phyloP scores from a whole-genome alignment of 2,113 vertebrate genomes.

The Catharus bicknelli region DNA sequence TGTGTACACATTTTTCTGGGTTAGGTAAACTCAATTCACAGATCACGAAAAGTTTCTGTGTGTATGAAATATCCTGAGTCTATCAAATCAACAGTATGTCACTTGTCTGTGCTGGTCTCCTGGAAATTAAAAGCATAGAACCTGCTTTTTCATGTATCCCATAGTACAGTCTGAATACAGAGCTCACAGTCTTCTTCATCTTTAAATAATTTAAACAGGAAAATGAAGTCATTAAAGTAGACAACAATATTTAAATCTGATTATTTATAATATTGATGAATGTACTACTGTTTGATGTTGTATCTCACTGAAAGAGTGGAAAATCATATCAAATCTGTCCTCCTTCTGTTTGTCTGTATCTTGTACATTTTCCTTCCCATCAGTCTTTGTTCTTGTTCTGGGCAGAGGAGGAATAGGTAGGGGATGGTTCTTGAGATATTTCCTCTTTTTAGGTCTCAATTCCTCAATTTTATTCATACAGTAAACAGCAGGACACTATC shows the following conservation, averaged over 20 bases:
- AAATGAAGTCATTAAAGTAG: neutral
- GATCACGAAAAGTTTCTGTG: neutral
- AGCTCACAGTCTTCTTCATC: neutral
- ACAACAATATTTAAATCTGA: neutral
- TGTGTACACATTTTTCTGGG: neutral
- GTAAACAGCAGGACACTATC: neutral
- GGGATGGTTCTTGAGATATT: neutral
- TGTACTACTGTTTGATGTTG: neutral
- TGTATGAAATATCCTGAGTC: fast-evolving
- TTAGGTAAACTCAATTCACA: neutral
- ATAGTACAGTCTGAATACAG: neutral
- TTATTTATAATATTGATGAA: neutral
- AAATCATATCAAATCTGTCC: neutral
- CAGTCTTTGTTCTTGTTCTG: neutral
- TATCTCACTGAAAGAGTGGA: neutral
- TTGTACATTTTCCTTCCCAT: neutral
- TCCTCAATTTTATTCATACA: slow-evolving; percentile 28
- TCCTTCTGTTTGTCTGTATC: neutral
- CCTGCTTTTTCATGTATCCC: neutral
- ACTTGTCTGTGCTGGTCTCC: neutral
- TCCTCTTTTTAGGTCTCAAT: slow-evolving; percentile 48
- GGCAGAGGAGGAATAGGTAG: neutral
- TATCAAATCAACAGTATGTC: neutral
- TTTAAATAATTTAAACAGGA: neutral
- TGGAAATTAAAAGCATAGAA: neutral